Percentiles rank a stretch among this genome's conserved stretches.
Evolutionary conservation across 1,140 invertebrate genomes (phyloP).

Genomic region (Rhynchophorus ferrugineus): DNA sequence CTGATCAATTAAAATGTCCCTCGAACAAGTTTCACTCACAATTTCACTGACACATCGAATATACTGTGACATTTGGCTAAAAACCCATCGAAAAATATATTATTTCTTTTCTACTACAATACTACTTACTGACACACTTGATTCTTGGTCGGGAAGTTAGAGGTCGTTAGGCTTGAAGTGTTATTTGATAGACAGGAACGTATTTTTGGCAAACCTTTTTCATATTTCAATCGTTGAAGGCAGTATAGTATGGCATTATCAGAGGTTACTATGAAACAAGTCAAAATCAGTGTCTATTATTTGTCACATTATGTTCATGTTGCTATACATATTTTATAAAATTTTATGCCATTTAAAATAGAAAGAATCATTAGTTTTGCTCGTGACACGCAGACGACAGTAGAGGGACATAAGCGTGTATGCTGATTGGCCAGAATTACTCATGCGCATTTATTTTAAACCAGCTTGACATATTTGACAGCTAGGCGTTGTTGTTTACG

Average conservation of each 20-base stretch:
- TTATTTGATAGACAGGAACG: too few species aligned
- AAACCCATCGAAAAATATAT: background rate
- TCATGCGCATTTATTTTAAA: too few species aligned
- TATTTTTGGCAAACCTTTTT: background rate
- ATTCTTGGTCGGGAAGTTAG: background rate
- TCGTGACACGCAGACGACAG: too few species aligned
- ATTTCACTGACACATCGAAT: background rate
- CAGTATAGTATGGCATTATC: background rate
- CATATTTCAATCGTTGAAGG: background rate
- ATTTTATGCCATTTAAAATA: too few species aligned
- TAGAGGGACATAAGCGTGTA: too few species aligned
- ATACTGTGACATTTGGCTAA: background rate
- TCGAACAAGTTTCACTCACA: background rate
- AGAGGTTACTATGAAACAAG: background rate
- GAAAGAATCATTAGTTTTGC: too few species aligned
- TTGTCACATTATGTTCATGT: too few species aligned
- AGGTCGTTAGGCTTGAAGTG: too few species aligned
- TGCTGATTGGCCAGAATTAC: too few species aligned
- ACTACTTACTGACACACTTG: background rate
- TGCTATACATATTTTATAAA: too few species aligned
- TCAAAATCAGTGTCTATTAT: background rate
- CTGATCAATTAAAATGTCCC: background rate
- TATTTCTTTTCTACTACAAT: background rate
- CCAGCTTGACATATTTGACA: too few species aligned
- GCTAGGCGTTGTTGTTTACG: too few species aligned